A percentile compares a stretch with the other conserved stretches of the same genome.
phyloP scores from a whole-genome alignment of 1,140 invertebrate species.

The Heliconius melpomene region DNA sequence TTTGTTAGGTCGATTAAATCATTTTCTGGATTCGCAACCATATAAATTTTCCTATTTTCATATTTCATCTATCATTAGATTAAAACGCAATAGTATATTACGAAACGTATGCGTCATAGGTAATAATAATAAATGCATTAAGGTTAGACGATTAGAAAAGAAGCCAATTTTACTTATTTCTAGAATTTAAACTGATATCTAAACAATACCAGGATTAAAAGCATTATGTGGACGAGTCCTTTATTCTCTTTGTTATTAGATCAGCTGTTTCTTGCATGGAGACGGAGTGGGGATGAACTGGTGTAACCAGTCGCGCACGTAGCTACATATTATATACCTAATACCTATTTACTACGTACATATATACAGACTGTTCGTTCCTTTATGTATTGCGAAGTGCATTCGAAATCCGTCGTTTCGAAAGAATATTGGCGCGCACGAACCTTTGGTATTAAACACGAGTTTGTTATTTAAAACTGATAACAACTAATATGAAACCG shows the following conservation, averaged over 20 bases:
- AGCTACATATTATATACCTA: conserved; percentile 17
- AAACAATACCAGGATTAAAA: background rate
- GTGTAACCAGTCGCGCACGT: conserved; percentile 48
- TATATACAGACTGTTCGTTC: conserved; percentile 11
- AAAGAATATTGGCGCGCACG: conserved; percentile 26
- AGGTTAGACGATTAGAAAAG: conserved; percentile 16
- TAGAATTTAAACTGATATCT: conserved; percentile 45
- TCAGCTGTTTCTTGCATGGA: conserved; percentile 58
- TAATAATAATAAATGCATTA: conserved; percentile 21
- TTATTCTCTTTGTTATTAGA: conserved; percentile 67
- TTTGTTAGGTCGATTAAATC: conserved; percentile 60
- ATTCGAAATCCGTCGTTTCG: conserved; percentile 22
- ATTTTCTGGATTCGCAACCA: conserved; percentile 31
- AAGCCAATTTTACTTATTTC: conserved; percentile 16
- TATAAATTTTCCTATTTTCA: conserved; percentile 15
- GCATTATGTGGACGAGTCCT: conserved; percentile 38
- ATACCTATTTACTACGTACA: conserved; percentile 15
- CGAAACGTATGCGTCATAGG: conserved; percentile 33
- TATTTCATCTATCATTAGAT: conserved; percentile 12
- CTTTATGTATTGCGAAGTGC: conserved; percentile 30
- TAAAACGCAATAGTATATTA: conserved; percentile 23
- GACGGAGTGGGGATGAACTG: conserved; percentile 49
- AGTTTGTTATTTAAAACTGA: background rate
- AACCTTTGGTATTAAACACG: background rate
- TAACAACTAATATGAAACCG: background rate